Conservation (phyloP, 2,888 invertebrate species). For the Pammene aurita region DNA sequence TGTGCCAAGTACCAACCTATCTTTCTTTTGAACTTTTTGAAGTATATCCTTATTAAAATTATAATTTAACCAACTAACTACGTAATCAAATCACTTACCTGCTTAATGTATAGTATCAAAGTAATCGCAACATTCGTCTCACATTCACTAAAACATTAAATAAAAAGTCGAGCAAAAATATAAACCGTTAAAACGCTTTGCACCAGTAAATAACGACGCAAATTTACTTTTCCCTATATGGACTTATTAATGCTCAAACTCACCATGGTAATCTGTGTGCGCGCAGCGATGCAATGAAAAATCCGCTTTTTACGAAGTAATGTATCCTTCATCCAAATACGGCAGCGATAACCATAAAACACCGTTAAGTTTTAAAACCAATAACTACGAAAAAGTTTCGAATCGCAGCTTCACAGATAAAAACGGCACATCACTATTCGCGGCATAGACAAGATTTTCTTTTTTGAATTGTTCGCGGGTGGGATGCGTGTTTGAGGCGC, state of each 20-base stretch:
- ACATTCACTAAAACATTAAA: slow-evolving; percentile 13
- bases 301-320: slow-evolving; percentile 48
- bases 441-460: slow-evolving; percentile 44
- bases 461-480: slow-evolving; percentile 52
- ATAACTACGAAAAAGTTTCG: slow-evolving; percentile 41
- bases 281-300: slow-evolving; percentile 42
- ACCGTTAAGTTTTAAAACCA: slow-evolving; percentile 47
- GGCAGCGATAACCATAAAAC: slow-evolving; percentile 33
- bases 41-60: too few species aligned
- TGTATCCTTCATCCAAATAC: slow-evolving; percentile 43
- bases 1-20: too few species aligned
- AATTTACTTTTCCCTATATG: slow-evolving; percentile 14
- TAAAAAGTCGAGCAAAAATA: slow-evolving; percentile 10
- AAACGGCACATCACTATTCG: slow-evolving; percentile 53
- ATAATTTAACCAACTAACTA: background rate
- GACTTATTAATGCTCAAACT: slow-evolving; percentile 42
- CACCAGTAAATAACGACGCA: slow-evolving; percentile 34
- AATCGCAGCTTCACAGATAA: slow-evolving; percentile 43
- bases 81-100: background rate
- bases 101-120: background rate
- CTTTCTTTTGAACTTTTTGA: too few species aligned
- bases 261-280: slow-evolving; percentile 50
- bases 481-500: slow-evolving; percentile 62
- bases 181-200: slow-evolving; percentile 26
- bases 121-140: background rate